Percentiles rank a stretch among this genome's conserved stretches.
These are phyloP conservation scores for Ciconia maguari DNA, from an alignment of 2,113 vertebrate species.

Conservation along the genomic window DNA sequence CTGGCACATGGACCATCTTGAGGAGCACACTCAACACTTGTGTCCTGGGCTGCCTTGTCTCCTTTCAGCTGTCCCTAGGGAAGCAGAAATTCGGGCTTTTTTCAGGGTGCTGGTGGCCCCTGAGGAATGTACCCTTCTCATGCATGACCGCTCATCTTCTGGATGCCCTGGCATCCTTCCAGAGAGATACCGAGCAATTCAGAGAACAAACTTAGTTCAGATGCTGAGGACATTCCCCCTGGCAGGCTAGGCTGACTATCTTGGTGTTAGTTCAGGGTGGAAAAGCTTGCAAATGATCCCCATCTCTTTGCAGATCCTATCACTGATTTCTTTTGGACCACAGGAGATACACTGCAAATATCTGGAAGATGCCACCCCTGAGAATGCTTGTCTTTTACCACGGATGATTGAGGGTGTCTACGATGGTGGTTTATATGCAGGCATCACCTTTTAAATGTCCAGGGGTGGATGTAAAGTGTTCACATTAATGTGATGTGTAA, in stretches of 20 bases:
- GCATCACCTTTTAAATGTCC: not conserved
- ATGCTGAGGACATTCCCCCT: not conserved
- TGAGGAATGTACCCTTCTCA: not conserved
- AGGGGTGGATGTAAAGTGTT: not conserved
- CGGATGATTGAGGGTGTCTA: not conserved
- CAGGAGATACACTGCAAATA: not conserved
- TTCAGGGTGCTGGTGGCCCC: not conserved
- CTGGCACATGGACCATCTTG: not conserved
- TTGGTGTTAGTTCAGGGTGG: not conserved
- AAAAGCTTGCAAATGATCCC: not conserved
- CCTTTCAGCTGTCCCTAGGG: not conserved
- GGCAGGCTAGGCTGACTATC: not conserved
- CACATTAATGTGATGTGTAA: not conserved
- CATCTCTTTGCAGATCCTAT: not conserved
- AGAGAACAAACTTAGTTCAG: not conserved
- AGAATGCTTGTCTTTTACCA: not conserved
- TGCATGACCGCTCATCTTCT: rapidly evolving
- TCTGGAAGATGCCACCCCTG: not conserved
- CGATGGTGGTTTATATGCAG: not conserved
- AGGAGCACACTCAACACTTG: not conserved
- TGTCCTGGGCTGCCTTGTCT: not conserved
- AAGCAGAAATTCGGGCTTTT: not conserved
- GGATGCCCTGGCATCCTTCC: not conserved
- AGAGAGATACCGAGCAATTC: not conserved
- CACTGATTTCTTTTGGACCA: not conserved